Percentiles rank a stretch among this genome's conserved stretches.
Conservation (phyloP, 37 sponge, comb jelly and placozoan genomes). For the Ephydatia muelleri region DNA sequence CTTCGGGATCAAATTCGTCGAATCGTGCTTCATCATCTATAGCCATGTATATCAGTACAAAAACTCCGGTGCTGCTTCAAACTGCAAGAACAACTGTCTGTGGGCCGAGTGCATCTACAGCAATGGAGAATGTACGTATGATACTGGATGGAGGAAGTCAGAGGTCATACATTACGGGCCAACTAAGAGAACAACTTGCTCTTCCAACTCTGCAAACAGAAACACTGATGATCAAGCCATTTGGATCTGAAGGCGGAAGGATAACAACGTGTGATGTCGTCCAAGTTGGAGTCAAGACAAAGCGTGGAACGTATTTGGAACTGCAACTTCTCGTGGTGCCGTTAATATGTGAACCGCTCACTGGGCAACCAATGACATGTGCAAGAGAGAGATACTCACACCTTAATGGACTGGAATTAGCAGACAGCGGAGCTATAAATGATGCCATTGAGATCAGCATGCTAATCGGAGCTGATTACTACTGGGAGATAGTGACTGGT, state of each 20-base stretch:
- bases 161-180: slow-evolving; percentile 5
- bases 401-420: slow-evolving; percentile 10
- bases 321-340: slow-evolving; percentile 12
- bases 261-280: background rate
- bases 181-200: background rate
- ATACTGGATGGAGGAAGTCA: slow-evolving; percentile 12
- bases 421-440: background rate
- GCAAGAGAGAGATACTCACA: background rate
- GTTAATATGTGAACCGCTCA: slow-evolving; percentile 25
- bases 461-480: slow-evolving; percentile 32
- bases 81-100: slow-evolving; percentile 12
- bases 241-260: slow-evolving; percentile 14
- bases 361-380: slow-evolving; percentile 4
- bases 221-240: slow-evolving; percentile 3
- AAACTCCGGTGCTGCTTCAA: slow-evolving; percentile 8
- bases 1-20: background rate
- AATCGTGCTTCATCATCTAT: background rate
- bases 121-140: slow-evolving; percentile 7
- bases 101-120: background rate
- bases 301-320: background rate
- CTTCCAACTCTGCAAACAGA: background rate
- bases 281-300: background rate
- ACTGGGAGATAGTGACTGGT: slow-evolving; percentile 43
- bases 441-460: slow-evolving; percentile 5
- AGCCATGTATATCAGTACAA: slow-evolving; percentile 5